Conservation (phyloP, 2,888 invertebrate species). For the Lathronympha strigana region DNA sequence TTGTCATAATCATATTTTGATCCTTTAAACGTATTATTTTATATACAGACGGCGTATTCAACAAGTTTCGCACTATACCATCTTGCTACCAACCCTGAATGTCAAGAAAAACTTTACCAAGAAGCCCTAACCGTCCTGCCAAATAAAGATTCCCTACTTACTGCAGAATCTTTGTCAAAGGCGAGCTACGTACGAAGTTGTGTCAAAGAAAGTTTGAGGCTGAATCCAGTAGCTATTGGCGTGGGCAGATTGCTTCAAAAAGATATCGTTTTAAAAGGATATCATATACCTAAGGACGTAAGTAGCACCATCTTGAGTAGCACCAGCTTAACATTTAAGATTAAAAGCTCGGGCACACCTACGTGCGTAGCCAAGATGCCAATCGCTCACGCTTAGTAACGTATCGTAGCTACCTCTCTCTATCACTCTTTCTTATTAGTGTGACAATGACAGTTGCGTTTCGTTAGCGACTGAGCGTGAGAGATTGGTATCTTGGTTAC, state of each 20-base stretch:
- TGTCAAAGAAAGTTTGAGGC: constrained; percentile 92
- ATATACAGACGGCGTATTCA: constrained; percentile 89
- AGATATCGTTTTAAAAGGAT: constrained; percentile 88
- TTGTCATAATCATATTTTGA: too few species aligned
- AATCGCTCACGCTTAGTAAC: too few species aligned
- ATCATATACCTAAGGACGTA: constrained; percentile 90
- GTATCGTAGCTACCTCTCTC: too few species aligned
- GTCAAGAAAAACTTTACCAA: constrained; percentile 87
- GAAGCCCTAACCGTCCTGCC: constrained; percentile 86
- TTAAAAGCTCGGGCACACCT: too few species aligned
- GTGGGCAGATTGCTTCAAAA: constrained; percentile 89
- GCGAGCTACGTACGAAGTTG: constrained; percentile 91
- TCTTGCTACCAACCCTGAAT: constrained; percentile 87
- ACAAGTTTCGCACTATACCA: constrained; percentile 92
- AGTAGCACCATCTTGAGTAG: constrained; percentile 53
- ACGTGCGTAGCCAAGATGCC: too few species aligned
- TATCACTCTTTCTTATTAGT: too few species aligned
- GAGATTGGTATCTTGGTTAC: too few species aligned
- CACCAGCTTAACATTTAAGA: too few species aligned
- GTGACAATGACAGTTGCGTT: too few species aligned
- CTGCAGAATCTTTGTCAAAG: constrained; percentile 82
- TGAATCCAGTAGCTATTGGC: constrained; percentile 93
- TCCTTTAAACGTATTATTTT: constrained; percentile 17
- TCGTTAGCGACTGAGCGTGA: too few species aligned
- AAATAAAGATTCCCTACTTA: constrained; percentile 75